These are phyloP conservation scores for Rafetus swinhoei DNA, from an alignment of 2,113 vertebrate genomes.

Conservation along the genomic window DNA sequence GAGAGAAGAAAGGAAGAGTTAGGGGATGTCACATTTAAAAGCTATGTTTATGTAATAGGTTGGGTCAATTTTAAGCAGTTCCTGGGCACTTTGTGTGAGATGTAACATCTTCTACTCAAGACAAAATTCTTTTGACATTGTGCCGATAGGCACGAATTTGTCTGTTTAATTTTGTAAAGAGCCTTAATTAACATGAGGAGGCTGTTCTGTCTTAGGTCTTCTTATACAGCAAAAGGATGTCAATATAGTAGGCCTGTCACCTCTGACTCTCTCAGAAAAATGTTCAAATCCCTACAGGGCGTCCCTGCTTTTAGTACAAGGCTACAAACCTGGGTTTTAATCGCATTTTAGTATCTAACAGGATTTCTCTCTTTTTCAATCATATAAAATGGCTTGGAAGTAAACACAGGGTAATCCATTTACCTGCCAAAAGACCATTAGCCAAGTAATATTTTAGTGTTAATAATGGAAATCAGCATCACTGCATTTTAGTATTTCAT, in stretches of 20 bases:
- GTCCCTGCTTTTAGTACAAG: background rate
- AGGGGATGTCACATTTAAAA: constrained; percentile 16
- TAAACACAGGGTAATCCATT: background rate
- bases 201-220: background rate
- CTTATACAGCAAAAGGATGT: background rate
- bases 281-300: background rate
- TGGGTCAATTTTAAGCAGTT: constrained; percentile 36
- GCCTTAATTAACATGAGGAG: fast-evolving
- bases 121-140: background rate
- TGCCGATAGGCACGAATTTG: background rate
- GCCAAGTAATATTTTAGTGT: fast-evolving
- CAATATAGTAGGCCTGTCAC: background rate
- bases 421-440: background rate
- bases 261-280: background rate
- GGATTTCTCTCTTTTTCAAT: background rate
- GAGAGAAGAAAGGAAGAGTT: background rate
- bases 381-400: background rate
- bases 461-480: background rate
- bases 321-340: background rate
- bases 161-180: fast-evolving
- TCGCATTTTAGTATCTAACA: fast-evolving
- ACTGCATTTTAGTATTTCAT: background rate
- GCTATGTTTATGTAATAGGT: constrained; percentile 49
- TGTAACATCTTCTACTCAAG: background rate
- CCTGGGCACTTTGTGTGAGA: background rate